Evolutionary conservation across 2,888 invertebrate genomes (phyloP), one percentile per base, ranked within the genome.

Genomic region (Drosophila birchii): DNA sequence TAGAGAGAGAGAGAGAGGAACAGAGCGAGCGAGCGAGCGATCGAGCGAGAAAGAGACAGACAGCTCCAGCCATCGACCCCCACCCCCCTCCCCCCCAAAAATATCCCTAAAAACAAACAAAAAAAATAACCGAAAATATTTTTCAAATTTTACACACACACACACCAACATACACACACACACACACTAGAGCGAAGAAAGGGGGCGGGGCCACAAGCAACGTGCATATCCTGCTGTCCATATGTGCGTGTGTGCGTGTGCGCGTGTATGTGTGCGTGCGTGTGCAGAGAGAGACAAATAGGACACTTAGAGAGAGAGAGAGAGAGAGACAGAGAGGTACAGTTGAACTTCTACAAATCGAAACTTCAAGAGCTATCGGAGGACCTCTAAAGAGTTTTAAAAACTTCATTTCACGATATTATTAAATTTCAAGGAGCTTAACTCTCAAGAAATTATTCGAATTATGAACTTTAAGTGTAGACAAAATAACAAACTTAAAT

Each of bases 231-330:
- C 66, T 66, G 66, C 66, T 64, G 55, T 53, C 56, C 59, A 69
- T 32, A 55, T 67, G 39, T 41, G 45, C 14, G 47, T 38, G 41
- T 62, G 38, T 62, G 38, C 18, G 39, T 34, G 53, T 60, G 47
- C 41, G 39, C 18, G 38, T 66, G 44, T 71, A 23, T 53, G 53
- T 60, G 70, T 49, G 62, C 44, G 58, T 54, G 44, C 56, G 61
- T 66, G 56, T 57, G 67, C 75, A 80, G 68, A 64, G 63, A 75
- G 71, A 83, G 72, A 82, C 75, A 78, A 57, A 80, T 71, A 64
- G 51, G 51, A 53, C 36, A 36, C 36, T 23, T 36, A 20, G 38
- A 55, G 55, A 58, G 38, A 55, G n/a, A n/a, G 34, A 36, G 47
- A 43, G 47, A 20, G 51, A 34, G 29, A 29, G 7, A 29, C 38